Percentiles rank a stretch among this genome's conserved stretches.
Evolutionary conservation across 2,797 vertebrate species (phyloP).

Genomic region (Spinibarbus caldwelli): DNA sequence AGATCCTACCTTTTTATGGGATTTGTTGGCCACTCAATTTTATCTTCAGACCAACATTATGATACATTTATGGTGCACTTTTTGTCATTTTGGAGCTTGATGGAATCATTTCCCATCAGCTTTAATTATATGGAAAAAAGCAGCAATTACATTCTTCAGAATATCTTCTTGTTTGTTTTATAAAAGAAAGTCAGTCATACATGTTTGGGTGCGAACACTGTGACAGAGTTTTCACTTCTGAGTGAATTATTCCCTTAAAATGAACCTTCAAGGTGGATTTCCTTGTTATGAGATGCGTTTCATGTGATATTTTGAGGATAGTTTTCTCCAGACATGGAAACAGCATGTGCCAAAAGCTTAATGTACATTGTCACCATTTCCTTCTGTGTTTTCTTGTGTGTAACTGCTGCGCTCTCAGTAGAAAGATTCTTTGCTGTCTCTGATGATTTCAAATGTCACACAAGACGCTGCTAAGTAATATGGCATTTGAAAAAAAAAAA

Average conservation of each 20-base stretch:
- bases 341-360: constrained; percentile 39
- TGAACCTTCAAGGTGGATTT: not conserved
- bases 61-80: not conserved
- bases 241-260: constrained; percentile 21
- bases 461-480: constrained; percentile 60
- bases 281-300: not conserved
- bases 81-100: not conserved
- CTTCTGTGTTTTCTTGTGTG: constrained; percentile 27
- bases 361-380: constrained; percentile 31
- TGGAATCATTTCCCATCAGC: not conserved
- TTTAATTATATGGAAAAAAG: not conserved
- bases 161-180: not conserved
- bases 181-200: too few relatives aligned
- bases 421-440: constrained; percentile 40
- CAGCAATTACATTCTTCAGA: not conserved
- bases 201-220: not conserved
- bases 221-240: not conserved
- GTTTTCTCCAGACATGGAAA: constrained; percentile 22
- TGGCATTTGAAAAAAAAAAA: constrained; percentile 54
- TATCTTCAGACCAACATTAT: not conserved
- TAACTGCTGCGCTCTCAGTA: constrained; percentile 36
- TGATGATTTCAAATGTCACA: constrained; percentile 54
- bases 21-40: not conserved
- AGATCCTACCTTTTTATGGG: not conserved
- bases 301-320: not conserved